Evolutionary conservation across 1,140 invertebrate genomes (phyloP).

Genomic region (Drosophila seguyi): DNA sequence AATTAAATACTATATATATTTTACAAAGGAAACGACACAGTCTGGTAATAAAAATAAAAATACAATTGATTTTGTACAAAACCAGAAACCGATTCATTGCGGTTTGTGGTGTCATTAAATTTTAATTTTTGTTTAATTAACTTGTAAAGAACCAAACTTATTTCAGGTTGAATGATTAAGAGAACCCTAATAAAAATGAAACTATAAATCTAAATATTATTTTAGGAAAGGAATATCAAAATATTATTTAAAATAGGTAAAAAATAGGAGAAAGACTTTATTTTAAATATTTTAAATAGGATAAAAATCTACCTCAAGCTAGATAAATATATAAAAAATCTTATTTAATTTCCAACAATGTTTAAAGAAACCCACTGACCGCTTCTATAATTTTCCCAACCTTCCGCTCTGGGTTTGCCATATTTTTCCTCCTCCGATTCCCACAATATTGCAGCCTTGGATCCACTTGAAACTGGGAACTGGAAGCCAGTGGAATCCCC

Average conservation of each 20-base stretch:
- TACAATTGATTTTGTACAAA: constrained; percentile 7
- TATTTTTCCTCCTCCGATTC: constrained; percentile 22
- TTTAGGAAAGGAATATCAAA: too few species aligned
- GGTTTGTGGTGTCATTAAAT: constrained; percentile 13
- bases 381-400: constrained; percentile 10
- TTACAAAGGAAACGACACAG: background rate
- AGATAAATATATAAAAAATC: background rate
- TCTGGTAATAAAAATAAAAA: background rate
- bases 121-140: constrained; percentile 6
- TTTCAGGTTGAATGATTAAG: constrained; percentile 19
- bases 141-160: background rate
- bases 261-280: background rate
- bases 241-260: too few species aligned
- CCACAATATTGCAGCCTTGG: constrained; percentile 43
- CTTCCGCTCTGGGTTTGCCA: constrained; percentile 22
- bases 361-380: background rate
- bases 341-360: background rate
- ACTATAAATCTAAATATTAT: background rate
- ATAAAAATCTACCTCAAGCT: background rate
- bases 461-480: constrained; percentile 4
- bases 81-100: constrained; percentile 19
- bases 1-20: background rate
- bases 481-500: background rate
- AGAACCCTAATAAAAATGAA: background rate
- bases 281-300: background rate